Conservation (phyloP, 1,140 invertebrate species). For the Pentalonia nigronervosa region DNA sequence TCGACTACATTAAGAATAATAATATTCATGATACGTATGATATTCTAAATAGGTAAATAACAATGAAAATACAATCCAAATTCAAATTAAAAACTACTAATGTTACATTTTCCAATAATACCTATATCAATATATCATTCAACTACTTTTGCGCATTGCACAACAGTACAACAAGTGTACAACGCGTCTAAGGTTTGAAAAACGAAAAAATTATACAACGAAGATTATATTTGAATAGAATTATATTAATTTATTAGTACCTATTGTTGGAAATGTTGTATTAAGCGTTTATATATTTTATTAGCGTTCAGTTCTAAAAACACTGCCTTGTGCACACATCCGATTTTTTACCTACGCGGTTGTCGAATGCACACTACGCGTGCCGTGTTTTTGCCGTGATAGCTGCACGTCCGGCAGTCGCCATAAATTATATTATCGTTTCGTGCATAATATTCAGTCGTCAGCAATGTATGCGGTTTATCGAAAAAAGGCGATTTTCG, state of each 20-base stretch:
- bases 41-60: too few relatives aligned
- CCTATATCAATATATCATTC: background rate
- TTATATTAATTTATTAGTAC: background rate
- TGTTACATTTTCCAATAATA: background rate
- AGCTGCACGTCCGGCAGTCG: background rate
- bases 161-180: too few relatives aligned
- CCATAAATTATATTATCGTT: background rate
- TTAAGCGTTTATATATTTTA: too few relatives aligned
- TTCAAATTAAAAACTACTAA: background rate
- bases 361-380: background rate
- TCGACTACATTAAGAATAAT: too few relatives aligned
- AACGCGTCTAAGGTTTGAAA: background rate
- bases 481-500: background rate
- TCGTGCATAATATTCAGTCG: too few relatives aligned
- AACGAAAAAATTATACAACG: background rate
- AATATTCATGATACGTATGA: too few relatives aligned
- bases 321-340: background rate
- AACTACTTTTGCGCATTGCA: background rate
- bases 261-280: background rate
- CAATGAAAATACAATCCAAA: background rate
- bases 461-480: too few relatives aligned
- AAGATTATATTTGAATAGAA: background rate
- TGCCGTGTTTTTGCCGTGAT: background rate
- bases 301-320: background rate
- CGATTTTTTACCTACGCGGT: background rate